These are phyloP conservation scores for Fragum sueziense DNA, from an alignment of 2,888 invertebrate genomes.

Conservation along the genomic window DNA sequence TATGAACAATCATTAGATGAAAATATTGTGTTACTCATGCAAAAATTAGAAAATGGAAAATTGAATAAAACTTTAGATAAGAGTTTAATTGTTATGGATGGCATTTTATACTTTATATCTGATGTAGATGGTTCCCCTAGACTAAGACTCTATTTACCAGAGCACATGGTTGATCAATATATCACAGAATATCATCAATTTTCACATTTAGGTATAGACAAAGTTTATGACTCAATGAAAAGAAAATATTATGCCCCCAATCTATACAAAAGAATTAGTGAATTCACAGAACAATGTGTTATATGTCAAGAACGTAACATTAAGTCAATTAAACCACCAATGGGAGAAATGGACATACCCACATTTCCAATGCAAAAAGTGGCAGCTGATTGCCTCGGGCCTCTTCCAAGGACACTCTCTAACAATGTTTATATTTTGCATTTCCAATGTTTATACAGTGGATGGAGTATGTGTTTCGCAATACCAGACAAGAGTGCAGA, in stretches of 20 bases:
- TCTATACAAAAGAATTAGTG: conserved; percentile 2
- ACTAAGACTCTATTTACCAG: neutral
- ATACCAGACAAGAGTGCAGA: conserved; percentile 24
- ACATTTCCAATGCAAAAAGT: conserved; percentile 36
- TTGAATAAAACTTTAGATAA: conserved; percentile 12
- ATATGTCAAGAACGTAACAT: conserved; percentile 26
- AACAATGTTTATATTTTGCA: conserved; percentile 33
- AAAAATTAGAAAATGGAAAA: conserved; percentile 14
- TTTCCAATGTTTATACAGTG: conserved; percentile 22
- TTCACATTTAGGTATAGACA: conserved; percentile 14
- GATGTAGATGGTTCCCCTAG: conserved; percentile 10
- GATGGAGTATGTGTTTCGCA: conserved; percentile 22
- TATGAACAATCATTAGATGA: conserved; percentile 6
- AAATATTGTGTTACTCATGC: conserved; percentile 7
- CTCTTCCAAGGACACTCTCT: conserved; percentile 39
- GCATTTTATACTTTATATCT: conserved; percentile 14
- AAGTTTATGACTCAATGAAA: neutral
- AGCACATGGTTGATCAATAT: neutral
- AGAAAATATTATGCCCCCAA: conserved; percentile 25
- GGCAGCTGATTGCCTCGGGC: conserved; percentile 32
- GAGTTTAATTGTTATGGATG: neutral
- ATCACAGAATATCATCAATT: conserved; percentile 8
- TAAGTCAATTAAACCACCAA: conserved; percentile 20
- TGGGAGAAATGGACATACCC: conserved; percentile 52
- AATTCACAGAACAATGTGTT: conserved; percentile 31